phyloP scores from a whole-genome alignment of 1,140 invertebrate genomes.

The Metaphire vulgaris region DNA sequence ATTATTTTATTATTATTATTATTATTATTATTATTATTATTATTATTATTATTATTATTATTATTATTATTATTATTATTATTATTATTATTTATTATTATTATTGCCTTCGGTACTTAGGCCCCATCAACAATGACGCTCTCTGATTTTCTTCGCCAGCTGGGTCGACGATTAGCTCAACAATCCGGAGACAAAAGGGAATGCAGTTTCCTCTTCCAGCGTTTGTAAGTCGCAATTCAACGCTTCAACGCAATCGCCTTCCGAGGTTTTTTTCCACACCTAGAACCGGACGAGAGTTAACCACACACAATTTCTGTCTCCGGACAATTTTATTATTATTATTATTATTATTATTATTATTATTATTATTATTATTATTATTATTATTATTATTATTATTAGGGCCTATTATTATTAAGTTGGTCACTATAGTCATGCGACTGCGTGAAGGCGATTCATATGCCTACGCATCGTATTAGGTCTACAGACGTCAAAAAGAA shows the following conservation, averaged over 20 bases:
- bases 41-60: constrained; percentile 1
- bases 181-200: no score
- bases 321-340: neutral
- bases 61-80: neutral
- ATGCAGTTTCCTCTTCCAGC: no score
- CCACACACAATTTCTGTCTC: no score
- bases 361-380: constrained; percentile 4
- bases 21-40: neutral
- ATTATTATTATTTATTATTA: constrained; percentile 4
- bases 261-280: no score
- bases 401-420: neutral
- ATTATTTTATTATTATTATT: neutral
- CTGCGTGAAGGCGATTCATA: neutral
- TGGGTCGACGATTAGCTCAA: no score
- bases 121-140: no score
- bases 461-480: neutral
- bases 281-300: no score
- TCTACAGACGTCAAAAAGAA: neutral
- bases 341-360: neutral
- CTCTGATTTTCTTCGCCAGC: no score
- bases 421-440: neutral
- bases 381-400: no score
- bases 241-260: no score
- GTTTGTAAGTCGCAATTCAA: no score
- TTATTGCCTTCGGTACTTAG: no score